Percentiles rank a stretch among this genome's conserved stretches.
Conservation (phyloP, 1,140 invertebrate species). For the Acromyrmex charruanus region DNA sequence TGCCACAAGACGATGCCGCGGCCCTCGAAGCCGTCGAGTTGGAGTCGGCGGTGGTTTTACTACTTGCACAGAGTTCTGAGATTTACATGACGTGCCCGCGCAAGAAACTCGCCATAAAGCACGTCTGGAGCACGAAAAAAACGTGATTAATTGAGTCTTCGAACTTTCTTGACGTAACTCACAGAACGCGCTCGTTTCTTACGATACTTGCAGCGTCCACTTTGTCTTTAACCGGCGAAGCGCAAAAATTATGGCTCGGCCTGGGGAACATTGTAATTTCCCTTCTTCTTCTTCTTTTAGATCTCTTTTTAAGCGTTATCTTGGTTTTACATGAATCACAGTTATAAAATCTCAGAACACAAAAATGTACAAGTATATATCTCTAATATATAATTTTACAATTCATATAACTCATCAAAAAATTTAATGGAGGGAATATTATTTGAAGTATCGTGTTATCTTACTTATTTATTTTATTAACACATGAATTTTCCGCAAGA, state of each 20-base stretch:
- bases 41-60: constrained; percentile 62
- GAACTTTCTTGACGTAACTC: constrained; percentile 63
- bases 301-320: not conserved
- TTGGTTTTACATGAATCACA: not conserved
- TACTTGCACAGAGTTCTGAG: constrained; percentile 63
- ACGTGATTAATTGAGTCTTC: constrained; percentile 69
- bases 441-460: no score
- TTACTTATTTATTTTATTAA: no score
- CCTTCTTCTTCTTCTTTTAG: no score
- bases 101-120: constrained; percentile 66
- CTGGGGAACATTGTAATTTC: constrained; percentile 25
- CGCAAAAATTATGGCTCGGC: constrained; percentile 26
- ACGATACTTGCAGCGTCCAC: not conserved
- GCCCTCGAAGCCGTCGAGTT: constrained; percentile 52
- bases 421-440: not conserved
- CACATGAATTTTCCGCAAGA: no score
- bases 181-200: constrained; percentile 18
- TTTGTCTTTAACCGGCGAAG: constrained; percentile 43
- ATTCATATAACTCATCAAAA: not conserved
- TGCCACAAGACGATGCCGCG: constrained; percentile 40
- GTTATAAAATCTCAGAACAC: constrained; percentile 7
- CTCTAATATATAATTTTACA: not conserved
- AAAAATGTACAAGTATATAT: not conserved
- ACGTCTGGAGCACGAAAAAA: constrained; percentile 42
- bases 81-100: constrained; percentile 65